Evolutionary conservation across 2,888 invertebrate species (phyloP).

Genomic region (Polydrusus cervinus): DNA sequence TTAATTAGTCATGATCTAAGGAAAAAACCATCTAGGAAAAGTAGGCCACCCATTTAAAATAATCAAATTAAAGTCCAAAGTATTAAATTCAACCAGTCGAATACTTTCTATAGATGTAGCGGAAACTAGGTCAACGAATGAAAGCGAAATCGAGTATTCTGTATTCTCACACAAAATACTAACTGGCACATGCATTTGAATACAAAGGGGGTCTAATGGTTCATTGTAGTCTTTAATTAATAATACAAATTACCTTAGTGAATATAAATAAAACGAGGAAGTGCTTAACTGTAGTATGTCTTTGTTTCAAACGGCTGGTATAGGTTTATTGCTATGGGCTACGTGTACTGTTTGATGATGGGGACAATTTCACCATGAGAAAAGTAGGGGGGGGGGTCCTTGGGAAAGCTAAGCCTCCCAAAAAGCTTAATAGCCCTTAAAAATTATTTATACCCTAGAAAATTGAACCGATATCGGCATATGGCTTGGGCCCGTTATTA

Average conservation of each 20-base stretch:
- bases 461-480: too few species aligned
- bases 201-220: slow-evolving; percentile 52
- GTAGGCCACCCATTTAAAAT: slow-evolving; percentile 52
- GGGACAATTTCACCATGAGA: too few species aligned
- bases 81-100: slow-evolving; percentile 44
- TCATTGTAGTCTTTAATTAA: slow-evolving; percentile 50
- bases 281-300: slow-evolving; percentile 17
- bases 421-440: too few species aligned
- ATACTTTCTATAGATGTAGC: slow-evolving; percentile 69
- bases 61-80: slow-evolving; percentile 51
- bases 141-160: slow-evolving; percentile 54
- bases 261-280: slow-evolving; percentile 31
- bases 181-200: slow-evolving; percentile 50
- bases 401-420: too few species aligned
- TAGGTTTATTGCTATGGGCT: too few species aligned
- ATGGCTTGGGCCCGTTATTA: too few species aligned
- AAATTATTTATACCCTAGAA: too few species aligned
- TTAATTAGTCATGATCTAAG: slow-evolving; percentile 43
- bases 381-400: too few species aligned
- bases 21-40: slow-evolving; percentile 39
- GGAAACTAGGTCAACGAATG: slow-evolving; percentile 65
- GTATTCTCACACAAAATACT: slow-evolving; percentile 52
- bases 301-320: background rate
- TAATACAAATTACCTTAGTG: slow-evolving; percentile 38
- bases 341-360: too few species aligned